Percentiles rank a stretch among this genome's conserved stretches.
Conservation (phyloP, 2,113 vertebrate species). For the Notiomystis cincta region DNA sequence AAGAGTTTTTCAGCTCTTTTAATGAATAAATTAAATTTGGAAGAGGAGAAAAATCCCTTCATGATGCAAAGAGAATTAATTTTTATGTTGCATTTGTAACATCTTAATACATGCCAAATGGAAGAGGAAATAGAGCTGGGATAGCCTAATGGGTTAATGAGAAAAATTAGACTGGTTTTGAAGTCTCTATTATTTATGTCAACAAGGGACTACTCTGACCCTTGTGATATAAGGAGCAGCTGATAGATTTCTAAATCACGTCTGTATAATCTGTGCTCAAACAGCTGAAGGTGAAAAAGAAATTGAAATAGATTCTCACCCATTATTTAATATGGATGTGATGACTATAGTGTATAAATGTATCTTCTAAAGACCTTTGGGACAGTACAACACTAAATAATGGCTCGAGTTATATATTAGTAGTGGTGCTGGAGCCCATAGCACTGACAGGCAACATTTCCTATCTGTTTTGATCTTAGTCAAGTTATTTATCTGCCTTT, state of each 20-base stretch:
- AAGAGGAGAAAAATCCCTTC: background rate
- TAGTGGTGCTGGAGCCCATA: background rate
- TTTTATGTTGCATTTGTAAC: background rate
- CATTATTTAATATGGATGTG: background rate
- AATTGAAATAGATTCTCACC: background rate
- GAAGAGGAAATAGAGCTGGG: background rate
- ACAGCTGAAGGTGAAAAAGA: constrained; percentile 4
- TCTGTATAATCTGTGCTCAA: background rate
- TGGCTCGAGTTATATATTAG: background rate
- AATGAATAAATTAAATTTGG: background rate
- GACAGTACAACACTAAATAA: background rate
- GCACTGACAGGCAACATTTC: background rate
- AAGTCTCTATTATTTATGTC: background rate
- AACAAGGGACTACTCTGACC: background rate
- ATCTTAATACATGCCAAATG: background rate
- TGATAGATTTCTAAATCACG: background rate
- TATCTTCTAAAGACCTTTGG: background rate
- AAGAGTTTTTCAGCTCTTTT: background rate
- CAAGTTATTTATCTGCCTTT: background rate
- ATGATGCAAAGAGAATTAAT: background rate
- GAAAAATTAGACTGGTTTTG: background rate
- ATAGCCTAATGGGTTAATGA: background rate
- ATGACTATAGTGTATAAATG: background rate
- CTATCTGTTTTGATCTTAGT: background rate
- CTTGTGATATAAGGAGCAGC: background rate